Evolutionary conservation across 2,888 invertebrate genomes (phyloP), one percentile per base, ranked within the genome.

Genomic region (Morinoia aosen): DNA sequence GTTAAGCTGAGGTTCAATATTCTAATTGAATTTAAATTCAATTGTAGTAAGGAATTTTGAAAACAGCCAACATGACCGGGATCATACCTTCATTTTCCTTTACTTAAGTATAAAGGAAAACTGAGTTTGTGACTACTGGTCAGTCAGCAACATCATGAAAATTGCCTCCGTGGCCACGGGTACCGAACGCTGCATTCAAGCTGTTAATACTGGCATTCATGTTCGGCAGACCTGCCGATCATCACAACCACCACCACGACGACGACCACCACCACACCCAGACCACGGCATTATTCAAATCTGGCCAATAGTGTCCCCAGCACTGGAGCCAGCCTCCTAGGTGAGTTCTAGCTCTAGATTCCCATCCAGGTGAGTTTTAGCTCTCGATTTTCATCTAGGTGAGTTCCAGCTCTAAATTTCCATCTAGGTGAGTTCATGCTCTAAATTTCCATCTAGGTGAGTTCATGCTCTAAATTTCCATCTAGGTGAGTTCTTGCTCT

Each of bases 241-340:
- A 95, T 95, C 58, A 94, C 94, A 16, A 95, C 95, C 40, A 95
- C 95, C 14, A 95, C 95, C 40, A 95, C 95, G 0, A 95, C 95
- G n/a, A 64, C 95, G 39, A 64, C 95, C 58, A 95, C 95, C 12
- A 61, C 95, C 95, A 95, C 95, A n/a, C 61, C 58, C 56, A 93
- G 93, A 19, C 95, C 95, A 10, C 57, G 40, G n/a, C 95, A 95
- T 58, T 64, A 48, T 39, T 95, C 95, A 5, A 95, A 95, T 39
- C 57, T 95, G 95, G 95, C 95, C 95, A 95, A 95, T 39, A 95
- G 40, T 48, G 95, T 64, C 3, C 95, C 95, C 3, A 95, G 61
- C n/a, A 64, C 95, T 0, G 64, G 61, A 11, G 58, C 95, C 57
- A 64, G 95, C 33, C 95, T 95, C 16, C 64, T 95, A 64, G 95